Percentiles rank a stretch among this genome's conserved stretches.
Conservation (phyloP, 2,797 vertebrate species). For the Neosalanx taihuensis region DNA sequence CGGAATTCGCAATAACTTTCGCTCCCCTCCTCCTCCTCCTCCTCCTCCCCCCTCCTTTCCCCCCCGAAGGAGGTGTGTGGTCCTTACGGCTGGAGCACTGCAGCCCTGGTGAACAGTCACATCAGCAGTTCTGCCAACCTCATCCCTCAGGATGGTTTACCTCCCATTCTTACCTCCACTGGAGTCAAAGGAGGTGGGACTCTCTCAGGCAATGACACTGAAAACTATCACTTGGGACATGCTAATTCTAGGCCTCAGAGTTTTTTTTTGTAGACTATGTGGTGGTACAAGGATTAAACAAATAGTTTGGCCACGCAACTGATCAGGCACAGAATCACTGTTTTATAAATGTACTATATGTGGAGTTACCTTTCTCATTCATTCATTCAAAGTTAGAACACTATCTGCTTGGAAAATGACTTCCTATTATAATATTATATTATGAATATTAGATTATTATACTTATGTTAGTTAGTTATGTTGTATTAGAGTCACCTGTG, state of each 20-base stretch:
- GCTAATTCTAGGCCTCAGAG: not conserved
- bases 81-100: constrained; percentile 68
- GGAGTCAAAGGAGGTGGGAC: constrained; percentile 96
- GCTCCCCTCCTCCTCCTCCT: not conserved
- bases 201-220: constrained; percentile 2
- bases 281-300: not conserved
- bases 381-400: not conserved
- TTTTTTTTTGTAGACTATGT: not conserved
- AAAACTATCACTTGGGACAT: not conserved
- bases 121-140: constrained; percentile 90
- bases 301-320: too few species aligned
- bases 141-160: constrained; percentile 92
- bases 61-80: constrained; percentile 41
- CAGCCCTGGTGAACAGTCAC: constrained; percentile 84
- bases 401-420: not conserved
- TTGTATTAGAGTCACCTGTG: not conserved
- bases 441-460: too few species aligned
- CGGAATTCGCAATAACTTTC: not conserved
- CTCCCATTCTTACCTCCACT: constrained; percentile 98
- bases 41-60: too few species aligned
- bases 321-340: not conserved
- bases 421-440: not conserved
- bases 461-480: not conserved
- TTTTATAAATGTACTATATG: too few species aligned
- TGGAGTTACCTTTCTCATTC: not conserved